Evolutionary conservation across 2,113 vertebrate species (phyloP).

Genomic region (Ondatra zibethicus): DNA sequence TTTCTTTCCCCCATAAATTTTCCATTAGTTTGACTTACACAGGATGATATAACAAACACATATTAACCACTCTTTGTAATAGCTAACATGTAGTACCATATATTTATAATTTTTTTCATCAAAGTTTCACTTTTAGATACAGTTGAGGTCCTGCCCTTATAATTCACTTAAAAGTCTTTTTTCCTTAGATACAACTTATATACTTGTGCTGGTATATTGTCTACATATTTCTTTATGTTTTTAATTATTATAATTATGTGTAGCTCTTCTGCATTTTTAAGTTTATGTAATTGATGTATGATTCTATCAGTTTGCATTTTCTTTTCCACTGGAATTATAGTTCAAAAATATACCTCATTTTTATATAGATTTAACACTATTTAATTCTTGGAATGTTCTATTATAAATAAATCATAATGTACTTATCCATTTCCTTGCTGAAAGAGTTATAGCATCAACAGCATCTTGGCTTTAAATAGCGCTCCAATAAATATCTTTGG

Average conservation of each 20-base stretch:
- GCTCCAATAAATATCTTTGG: conserved; percentile 13
- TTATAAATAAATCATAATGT: conserved; percentile 45
- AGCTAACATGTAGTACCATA: background rate
- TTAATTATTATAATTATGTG: background rate
- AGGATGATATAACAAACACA: background rate
- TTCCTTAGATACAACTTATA: background rate
- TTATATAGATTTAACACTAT: background rate
- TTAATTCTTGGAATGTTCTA: background rate
- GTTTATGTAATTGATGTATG: background rate
- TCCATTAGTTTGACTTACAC: background rate
- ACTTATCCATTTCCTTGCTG: background rate
- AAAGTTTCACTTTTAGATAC: background rate
- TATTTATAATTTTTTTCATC: background rate
- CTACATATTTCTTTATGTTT: background rate
- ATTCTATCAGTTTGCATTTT: background rate
- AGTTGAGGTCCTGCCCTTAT: background rate
- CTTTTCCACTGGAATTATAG: conserved; percentile 1
- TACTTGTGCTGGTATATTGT: background rate
- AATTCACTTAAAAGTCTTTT: background rate
- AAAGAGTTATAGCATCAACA: background rate
- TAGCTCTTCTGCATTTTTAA: conserved; percentile 3
- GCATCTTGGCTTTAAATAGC: conserved; percentile 7
- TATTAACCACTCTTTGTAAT: background rate
- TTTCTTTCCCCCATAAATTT: background rate
- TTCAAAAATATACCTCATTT: background rate